Evolutionary conservation across 2,888 invertebrate species (phyloP), one percentile per base, ranked within the genome.

Genomic region (Neelides folsomi): DNA sequence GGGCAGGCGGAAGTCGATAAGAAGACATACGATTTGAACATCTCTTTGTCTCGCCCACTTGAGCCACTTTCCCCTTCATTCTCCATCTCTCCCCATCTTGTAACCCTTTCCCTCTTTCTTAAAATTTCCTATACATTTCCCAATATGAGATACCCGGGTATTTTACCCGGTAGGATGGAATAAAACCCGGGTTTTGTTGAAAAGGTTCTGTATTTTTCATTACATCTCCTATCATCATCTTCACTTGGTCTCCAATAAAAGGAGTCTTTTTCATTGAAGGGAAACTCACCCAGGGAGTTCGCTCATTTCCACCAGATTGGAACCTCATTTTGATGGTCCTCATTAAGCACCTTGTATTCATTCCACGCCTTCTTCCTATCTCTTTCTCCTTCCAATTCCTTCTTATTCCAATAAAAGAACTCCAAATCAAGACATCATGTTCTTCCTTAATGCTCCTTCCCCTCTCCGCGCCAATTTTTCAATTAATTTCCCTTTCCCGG

Each of bases 361-460:
- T 53, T 53, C 54, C 61, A 61, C 61, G 61, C 55, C 51, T 51
- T 35, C 34, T 40, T 12, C 40, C 40, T 27, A 27, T 39, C 39
- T 37, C 20, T 10, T 19, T 40, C 38, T 38, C 47, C 44, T 45
- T 37, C 46, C 42, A 54, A 52, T 53, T 57, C 52, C 54, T n/a
- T n/a, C 51, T 48, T 57, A 55, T 54, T 54, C 60, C 56, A 62
- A 62, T 59, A 59, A 60, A 55, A 58, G 59, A 52, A 53, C 58
- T 59, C 54, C 60, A 63, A 63, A 63, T 63, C 62, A 63, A 63
- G 62, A 63, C 60, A 60, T 63, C 62, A 59, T 62, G 60, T 60
- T 60, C 55, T 48, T 47, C 51, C 55, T 57, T 58, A 60, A 58
- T 58, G 58, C 54, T 55, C 50, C 53, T 52, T 51, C 54, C 56